Percentiles rank a stretch among this genome's conserved stretches.
Evolutionary conservation across 2,888 invertebrate species (phyloP).

Genomic region (Dioctria rufipes): DNA sequence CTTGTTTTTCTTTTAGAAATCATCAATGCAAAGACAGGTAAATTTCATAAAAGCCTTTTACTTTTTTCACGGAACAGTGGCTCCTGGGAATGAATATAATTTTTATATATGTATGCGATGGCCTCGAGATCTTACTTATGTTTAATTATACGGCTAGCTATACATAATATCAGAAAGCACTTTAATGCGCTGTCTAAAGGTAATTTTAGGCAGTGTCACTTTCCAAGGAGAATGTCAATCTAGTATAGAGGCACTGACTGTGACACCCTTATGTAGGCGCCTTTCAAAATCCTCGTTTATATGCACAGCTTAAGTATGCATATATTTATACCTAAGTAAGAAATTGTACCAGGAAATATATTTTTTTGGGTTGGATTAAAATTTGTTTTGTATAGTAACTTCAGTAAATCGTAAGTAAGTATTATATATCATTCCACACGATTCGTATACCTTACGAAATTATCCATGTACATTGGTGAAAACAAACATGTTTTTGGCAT

Average conservation of each 20-base stretch:
- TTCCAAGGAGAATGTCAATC: conserved; percentile 25
- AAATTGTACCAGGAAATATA: background rate
- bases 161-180: conserved; percentile 16
- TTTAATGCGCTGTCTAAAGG: conserved; percentile 12
- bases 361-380: background rate
- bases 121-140: conserved; percentile 15
- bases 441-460: background rate
- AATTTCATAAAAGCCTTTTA: conserved; percentile 9
- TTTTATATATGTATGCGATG: conserved; percentile 16
- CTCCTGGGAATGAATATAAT: conserved; percentile 18
- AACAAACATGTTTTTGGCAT: too few species aligned
- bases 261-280: conserved; percentile 18
- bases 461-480: background rate
- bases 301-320: background rate
- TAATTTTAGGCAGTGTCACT: conserved; percentile 4
- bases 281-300: conserved; percentile 20
- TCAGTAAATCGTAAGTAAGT: background rate
- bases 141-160: conserved; percentile 8
- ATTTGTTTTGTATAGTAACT: background rate
- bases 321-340: background rate
- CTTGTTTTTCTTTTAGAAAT: too few species aligned
- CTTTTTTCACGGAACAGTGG: conserved; percentile 47
- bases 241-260: background rate
- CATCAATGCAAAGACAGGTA: too few species aligned
- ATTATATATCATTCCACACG: background rate